Evolutionary conservation across 2,797 vertebrate species (phyloP), one percentile per base, ranked within the genome.

Genomic region (Neosilurus hyrtlii): DNA sequence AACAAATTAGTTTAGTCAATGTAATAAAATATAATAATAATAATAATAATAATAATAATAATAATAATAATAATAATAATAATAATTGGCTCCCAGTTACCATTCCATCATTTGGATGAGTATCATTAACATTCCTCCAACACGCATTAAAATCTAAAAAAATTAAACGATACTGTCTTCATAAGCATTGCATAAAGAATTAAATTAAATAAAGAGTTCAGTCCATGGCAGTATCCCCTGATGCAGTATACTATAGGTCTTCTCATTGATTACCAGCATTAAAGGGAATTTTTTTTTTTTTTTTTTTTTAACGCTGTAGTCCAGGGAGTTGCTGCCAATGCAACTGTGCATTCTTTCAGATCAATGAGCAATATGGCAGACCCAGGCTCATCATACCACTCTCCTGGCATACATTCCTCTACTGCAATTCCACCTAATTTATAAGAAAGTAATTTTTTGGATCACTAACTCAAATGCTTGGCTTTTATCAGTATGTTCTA

Each of bases 261-360:
- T 89, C 72, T 86, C 87, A 91, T 91, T 91, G 89, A 93, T 93
- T 87, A 90, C 90, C 90, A 91, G 89, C 91, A 86, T 90, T 87
- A 82, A 88, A 83, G 83, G 77, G 87, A 82, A 82, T 86, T 79
- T 67, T 82, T 74, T 26, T 68, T 71, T 71, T 4, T 70, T 71
- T 71, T 68, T 81, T 72, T 62, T 37, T 56, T 26, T 57, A 9
- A 80, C 82, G 80, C 82, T 82, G 77, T 84, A 85, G 85, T 86
- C 84, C 75, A 84, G 82, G 81, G 79, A 84, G 75, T 83, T 87
- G 62, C 83, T 79, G 86, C 79, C 51, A 74, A 82, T 83, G 84
- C 83, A 84, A 87, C 81, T 84, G 81, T 82, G 79, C 87, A 78
- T 85, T 89, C 73, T 79, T 79, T 83, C 80, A 66, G 82, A 87